phyloP scores from a whole-genome alignment of 2,113 vertebrate genomes.

The Gallinago media region DNA sequence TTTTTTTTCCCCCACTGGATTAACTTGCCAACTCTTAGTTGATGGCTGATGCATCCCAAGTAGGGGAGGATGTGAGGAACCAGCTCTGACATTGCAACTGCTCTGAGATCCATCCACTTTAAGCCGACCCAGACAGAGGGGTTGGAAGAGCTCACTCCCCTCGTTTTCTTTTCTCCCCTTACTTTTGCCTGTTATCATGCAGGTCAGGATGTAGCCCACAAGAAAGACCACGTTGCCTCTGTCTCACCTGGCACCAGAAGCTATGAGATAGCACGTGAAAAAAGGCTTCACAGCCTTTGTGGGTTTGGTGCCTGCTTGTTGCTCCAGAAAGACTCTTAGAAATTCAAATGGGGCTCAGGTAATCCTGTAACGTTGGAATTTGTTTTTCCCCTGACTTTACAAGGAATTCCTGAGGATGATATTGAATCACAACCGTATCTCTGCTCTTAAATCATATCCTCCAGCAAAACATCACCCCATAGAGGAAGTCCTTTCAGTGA shows the following conservation, averaged over 20 bases:
- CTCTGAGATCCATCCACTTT: not conserved
- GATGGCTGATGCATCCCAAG: not conserved
- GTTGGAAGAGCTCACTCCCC: not conserved
- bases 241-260: not conserved
- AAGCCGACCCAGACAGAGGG: accelerated
- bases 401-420: constrained; percentile 19
- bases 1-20: not conserved
- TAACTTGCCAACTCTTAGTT: not conserved
- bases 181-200: not conserved
- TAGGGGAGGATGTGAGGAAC: not conserved
- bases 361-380: constrained; percentile 2
- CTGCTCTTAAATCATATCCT: constrained; percentile 46
- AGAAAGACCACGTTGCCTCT: not conserved
- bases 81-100: not conserved
- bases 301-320: not conserved
- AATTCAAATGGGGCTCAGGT: not conserved
- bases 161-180: not conserved
- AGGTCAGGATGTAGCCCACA: not conserved
- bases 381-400: constrained; percentile 43
- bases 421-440: constrained; percentile 20
- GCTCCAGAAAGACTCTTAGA: not conserved
- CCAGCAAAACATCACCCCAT: constrained; percentile 39
- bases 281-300: accelerated
- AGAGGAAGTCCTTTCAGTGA: constrained; percentile 12
- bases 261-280: not conserved